Base-by-base conservation (phyloP, 1,140 invertebrate species). In the Calephelis nemesis region DNA sequence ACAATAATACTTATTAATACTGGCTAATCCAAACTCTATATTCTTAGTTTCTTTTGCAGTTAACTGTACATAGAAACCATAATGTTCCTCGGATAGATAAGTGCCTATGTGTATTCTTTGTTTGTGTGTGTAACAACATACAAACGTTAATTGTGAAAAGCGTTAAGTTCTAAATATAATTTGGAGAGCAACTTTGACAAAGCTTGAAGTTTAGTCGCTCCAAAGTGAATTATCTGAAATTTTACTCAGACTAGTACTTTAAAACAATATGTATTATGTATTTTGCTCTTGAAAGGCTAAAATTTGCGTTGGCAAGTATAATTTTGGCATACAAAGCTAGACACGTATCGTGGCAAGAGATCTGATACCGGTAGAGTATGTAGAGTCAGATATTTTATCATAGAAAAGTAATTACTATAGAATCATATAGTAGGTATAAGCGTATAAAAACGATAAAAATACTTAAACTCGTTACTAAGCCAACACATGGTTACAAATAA, bases 261-360 rank as follows among this genome's bases (percentile, higher is more conserved):
- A n/a, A 60, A 42, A 60, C 12, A 60, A 60, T 42, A 40, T 40
- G 58, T 5, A 7, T 6, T 58, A 58, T 12, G 12, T 15, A 58
- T 10, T 39, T 12, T 12, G 30, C 30, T 15, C 12, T 30, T 58
- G 50, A 47, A 67, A 67, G 72, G 65, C 65, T 74, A 67, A 54
- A 68, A 69, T 74, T 71, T 73, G 67, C 58, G 19, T 71, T 68
- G 52, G 63, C 47, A 68, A 39, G 67, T 67, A 71, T 49, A 69
- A 42, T 67, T 13, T 47, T 47, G 58, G 70, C 63, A 67, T 71
- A 69, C 48, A 74, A 66, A 71, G 63, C 68, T 70, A 62, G 69
- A 77, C 75, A 79, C 74, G 77, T 79, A 77, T 74, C 72, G 75
- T 74, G 39, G 65, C 70, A 69, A 72, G 67, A 49, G 69, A 66